Evolutionary conservation across 2,888 invertebrate species (phyloP).

Genomic region (Sinhomidia bicolor): DNA sequence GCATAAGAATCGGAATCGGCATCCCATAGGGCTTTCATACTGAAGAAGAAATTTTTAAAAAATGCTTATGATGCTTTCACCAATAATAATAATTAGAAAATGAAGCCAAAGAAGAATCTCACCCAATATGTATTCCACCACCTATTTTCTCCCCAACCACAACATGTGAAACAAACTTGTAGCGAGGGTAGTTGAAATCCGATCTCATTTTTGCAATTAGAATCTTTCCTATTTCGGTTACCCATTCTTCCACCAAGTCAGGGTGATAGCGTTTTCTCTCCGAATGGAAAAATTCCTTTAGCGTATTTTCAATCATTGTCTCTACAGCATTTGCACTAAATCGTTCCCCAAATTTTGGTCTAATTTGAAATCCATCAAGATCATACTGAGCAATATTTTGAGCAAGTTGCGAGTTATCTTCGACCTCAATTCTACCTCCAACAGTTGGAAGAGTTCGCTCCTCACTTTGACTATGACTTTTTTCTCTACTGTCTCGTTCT

Average conservation of each 20-base stretch:
- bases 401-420: slow-evolving; percentile 58
- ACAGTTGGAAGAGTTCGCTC: slow-evolving; percentile 56
- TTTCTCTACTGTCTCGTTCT: slow-evolving; percentile 74
- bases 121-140: slow-evolving; percentile 77
- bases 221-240: slow-evolving; percentile 70
- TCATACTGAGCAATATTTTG: slow-evolving; percentile 62
- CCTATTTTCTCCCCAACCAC: slow-evolving; percentile 78
- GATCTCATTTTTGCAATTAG: slow-evolving; percentile 71
- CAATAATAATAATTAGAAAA: too few relatives aligned
- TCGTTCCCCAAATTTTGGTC: slow-evolving; percentile 76
- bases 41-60: too few relatives aligned
- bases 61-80: too few relatives aligned
- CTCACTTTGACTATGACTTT: slow-evolving; percentile 73
- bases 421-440: slow-evolving; percentile 60
- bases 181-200: slow-evolving; percentile 77
- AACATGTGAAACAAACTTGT: slow-evolving; percentile 76
- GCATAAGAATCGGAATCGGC: slow-evolving; percentile 78
- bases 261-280: slow-evolving; percentile 69
- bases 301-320: slow-evolving; percentile 70
- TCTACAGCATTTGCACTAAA: slow-evolving; percentile 75
- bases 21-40: slow-evolving; percentile 79
- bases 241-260: slow-evolving; percentile 75
- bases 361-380: slow-evolving; percentile 76
- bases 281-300: slow-evolving; percentile 74
- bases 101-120: too few relatives aligned